Conservation (phyloP, 2,113 vertebrate species). For the Ahaetulla prasina region DNA sequence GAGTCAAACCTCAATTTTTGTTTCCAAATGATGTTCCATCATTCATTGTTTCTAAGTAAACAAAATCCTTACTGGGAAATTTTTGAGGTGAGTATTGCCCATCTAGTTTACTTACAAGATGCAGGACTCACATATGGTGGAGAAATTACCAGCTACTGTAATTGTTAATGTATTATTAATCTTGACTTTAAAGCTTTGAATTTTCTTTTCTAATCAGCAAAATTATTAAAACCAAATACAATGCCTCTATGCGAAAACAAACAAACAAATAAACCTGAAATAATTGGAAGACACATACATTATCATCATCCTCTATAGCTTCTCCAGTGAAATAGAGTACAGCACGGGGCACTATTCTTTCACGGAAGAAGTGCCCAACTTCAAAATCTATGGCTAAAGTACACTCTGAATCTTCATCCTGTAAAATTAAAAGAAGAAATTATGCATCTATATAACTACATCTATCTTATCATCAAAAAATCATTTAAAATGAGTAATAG, state of each 20-base stretch:
- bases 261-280: not conserved
- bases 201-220: not conserved
- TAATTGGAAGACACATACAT: slow-evolving; percentile 71
- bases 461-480: not conserved
- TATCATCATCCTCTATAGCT: slow-evolving; percentile 94
- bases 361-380: slow-evolving; percentile 96
- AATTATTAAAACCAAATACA: not conserved
- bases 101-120: not conserved
- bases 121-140: not conserved
- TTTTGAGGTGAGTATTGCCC: not conserved
- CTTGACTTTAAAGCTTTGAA: not conserved
- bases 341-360: slow-evolving; percentile 91
- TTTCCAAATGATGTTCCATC: not conserved
- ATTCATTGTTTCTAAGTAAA: not conserved
- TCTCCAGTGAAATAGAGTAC: slow-evolving; percentile 98
- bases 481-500: not conserved
- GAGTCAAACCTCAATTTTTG: not conserved
- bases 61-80: not conserved
- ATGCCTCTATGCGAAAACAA: not conserved
- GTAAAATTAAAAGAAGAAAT: slow-evolving; percentile 17
- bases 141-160: not conserved
- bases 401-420: slow-evolving; percentile 97
- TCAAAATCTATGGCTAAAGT: slow-evolving; percentile 92
- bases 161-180: not conserved
- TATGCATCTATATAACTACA: not conserved